Conservation (phyloP, 1,140 invertebrate species). For the Brachionus sp. region DNA sequence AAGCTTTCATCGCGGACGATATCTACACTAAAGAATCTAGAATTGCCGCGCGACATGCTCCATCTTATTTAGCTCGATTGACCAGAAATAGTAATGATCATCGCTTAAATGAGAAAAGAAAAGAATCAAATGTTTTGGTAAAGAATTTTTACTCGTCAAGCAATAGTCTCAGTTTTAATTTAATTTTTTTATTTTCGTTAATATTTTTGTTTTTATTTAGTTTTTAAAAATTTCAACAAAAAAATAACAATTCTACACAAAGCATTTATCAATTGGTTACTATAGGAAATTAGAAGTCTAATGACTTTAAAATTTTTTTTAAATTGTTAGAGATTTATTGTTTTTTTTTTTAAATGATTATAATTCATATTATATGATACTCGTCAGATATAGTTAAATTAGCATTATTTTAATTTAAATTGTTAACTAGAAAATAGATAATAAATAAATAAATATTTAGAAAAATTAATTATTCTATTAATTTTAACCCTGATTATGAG, state of each 20-base stretch:
- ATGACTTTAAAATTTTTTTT: constrained; percentile 37
- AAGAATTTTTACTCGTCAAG: constrained; percentile 16
- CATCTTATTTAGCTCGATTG: constrained; percentile 38
- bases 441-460: neutral
- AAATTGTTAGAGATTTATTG: constrained; percentile 18
- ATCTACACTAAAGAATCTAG: constrained; percentile 36
- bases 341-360: neutral
- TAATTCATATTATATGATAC: neutral
- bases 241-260: neutral
- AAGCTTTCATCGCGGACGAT: constrained; percentile 40
- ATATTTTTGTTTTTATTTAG: neutral
- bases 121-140: constrained; percentile 27
- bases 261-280: constrained; percentile 13
- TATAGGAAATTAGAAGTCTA: constrained; percentile 25
- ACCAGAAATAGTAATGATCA: constrained; percentile 7
- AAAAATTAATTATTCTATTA: neutral
- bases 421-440: neutral
- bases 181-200: neutral
- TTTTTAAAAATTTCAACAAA: neutral
- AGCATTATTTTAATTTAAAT: neutral
- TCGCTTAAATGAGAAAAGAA: neutral
- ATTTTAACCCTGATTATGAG: too few relatives aligned
- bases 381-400: constrained; percentile 13
- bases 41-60: neutral
- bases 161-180: neutral